Evolutionary conservation across 2,888 invertebrate genomes (phyloP), one percentile per base, ranked within the genome.

Genomic region (Dasypogon diadema): DNA sequence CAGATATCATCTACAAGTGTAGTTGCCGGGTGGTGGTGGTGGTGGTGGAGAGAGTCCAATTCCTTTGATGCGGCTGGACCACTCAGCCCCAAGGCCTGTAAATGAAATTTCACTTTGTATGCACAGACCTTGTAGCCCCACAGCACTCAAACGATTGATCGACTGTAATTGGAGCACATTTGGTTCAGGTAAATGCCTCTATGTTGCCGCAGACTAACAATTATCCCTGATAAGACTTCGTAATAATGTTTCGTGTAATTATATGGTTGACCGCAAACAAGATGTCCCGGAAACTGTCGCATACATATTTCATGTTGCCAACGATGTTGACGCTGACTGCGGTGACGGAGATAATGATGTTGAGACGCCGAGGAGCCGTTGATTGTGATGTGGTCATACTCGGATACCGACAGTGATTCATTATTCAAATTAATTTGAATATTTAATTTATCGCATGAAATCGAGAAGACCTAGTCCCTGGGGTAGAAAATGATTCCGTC

Each of bases 191-290:
- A 68, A 68, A 68, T 68, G 48, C 48, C 22, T 16, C 3, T 18
- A n/a, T 10, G n/a, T 16, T 8, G 48, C 65, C 65, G 26, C 65
- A 68, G 46, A 48, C 65, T 48, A 48, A 68, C 65, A 68, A 68
- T 68, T 68, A 68, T 68, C 48, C 65, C 14, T 22, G 65, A 68
- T 68, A 68, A 68, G 65, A 68, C 65, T 68, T 68, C 24, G 65
- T 48, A 68, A 68, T 68, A 48, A 68, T 68, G 48, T 68, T 68
- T 68, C 65, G n/a, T 68, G 65, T 68, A 68, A 68, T 68, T 68
- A 68, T 14, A 14, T 14, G 65, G 65, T 22, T 48, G 65, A 46
- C 65, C 65, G 48, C 65, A 68, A 68, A 68, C 65, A 46, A 68
- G 65, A 68, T 68, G 48, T 48, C 21, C 48, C 37, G 65, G 65